Evolutionary conservation across 2,797 vertebrate species (phyloP), one percentile per base, ranked within the genome.

Genomic region (Acipenser transmontanus): DNA sequence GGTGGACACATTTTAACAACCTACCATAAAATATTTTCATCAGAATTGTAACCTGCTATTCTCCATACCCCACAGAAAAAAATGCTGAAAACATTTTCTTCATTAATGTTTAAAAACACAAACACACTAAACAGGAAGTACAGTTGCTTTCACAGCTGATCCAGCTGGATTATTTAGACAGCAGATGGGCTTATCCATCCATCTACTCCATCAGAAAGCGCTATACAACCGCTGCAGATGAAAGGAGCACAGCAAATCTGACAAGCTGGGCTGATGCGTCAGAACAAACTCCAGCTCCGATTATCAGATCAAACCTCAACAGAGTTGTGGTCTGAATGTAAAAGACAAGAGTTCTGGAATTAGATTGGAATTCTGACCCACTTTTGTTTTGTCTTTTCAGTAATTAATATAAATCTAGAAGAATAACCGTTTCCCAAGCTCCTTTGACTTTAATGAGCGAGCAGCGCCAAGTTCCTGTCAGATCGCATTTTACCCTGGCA

Each of bases 81-180:
- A 34, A 34, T 34, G 34, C 34, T 34, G 34, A 34, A 34, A 34
- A 34, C 34, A 34, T 34, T 34, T 34, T 34, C 4, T 34, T 34
- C 34, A 34, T 34, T 34, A 3, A 34, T 34, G 34, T 34, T 34
- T 34, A 34, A 34, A 34, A 49, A 51, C 54, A 65, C 47, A 54
- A 11, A 67, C 59, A 17, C 66, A 66, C 59, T 75, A 74, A 78
- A 72, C 56, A 83, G 78, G 78, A 85, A 81, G 81, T 74, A 69
- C 63, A 72, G 65, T 72, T 79, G 76, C 12, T 79, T 78, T 83
- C 75, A 72, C 72, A 54, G 74, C 65, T 77, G 77, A 87, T 83
- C 81, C 78, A 73, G 61, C n/a, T 66, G 79, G 83, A 86, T 87
- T 87, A 85, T 70, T 76, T 73, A 75, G 70, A 77, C 79, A 81